Evolutionary conservation across 2,888 invertebrate species (phyloP).

Genomic region (Lasioglossum pauxillum): DNA sequence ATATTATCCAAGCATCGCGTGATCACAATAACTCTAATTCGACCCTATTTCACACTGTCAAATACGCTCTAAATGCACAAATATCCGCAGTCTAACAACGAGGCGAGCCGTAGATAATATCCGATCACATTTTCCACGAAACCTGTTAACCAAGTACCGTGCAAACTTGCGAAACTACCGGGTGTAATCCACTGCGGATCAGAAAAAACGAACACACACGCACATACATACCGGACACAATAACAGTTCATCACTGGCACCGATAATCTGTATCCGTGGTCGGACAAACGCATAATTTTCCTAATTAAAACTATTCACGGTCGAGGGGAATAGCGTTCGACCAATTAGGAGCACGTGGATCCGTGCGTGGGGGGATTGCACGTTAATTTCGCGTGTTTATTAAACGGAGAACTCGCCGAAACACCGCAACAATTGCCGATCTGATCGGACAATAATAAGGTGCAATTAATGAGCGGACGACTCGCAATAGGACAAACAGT

Average conservation of each 20-base stretch:
- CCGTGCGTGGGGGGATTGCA: neutral
- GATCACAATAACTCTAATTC: conserved; percentile 11
- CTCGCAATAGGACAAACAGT: neutral
- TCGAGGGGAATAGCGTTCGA: conserved; percentile 15
- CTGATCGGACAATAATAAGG: conserved; percentile 9
- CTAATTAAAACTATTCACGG: conserved; percentile 38
- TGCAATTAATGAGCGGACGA: neutral
- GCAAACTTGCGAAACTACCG: neutral
- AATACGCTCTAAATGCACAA: conserved; percentile 10
- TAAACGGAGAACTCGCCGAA: neutral
- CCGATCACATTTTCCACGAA: conserved; percentile 7
- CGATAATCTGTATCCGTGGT: conserved; percentile 6
- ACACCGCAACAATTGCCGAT: neutral
- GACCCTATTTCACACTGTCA: neutral
- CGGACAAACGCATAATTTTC: conserved; percentile 16
- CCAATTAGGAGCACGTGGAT: conserved; percentile 24
- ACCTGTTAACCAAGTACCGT: neutral
- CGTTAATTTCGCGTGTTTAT: conserved; percentile 21
- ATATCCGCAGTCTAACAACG: conserved; percentile 1
- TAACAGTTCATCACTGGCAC: neutral
- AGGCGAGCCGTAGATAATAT: conserved; percentile 3
- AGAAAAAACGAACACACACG: neutral
- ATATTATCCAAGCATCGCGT: conserved; percentile 1
- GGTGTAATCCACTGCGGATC: neutral
- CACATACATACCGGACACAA: neutral